phyloP scores from a whole-genome alignment of 2,113 vertebrate genomes.

The Copsychus sechellarum region DNA sequence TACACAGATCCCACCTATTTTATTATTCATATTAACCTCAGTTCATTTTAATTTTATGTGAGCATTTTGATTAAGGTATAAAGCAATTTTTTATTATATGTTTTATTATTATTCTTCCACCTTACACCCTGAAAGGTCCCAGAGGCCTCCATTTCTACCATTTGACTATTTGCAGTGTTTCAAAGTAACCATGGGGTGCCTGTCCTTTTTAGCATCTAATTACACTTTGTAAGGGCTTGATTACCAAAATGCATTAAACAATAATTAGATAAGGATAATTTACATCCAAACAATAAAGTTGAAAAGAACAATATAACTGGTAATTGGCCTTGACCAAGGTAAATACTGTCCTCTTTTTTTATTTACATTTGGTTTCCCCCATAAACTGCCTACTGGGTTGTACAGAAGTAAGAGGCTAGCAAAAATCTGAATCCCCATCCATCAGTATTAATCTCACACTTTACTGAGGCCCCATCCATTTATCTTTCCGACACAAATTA shows the following conservation, averaged over 20 bases:
- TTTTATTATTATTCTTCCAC: neutral
- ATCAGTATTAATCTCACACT: constrained; percentile 87
- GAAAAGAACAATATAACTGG: constrained; percentile 76
- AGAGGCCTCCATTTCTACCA: neutral
- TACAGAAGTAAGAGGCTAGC: constrained; percentile 80
- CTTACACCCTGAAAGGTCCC: neutral
- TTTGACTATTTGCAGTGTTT: constrained; percentile 16
- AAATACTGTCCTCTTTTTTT: constrained; percentile 80
- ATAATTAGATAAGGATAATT: constrained; percentile 79
- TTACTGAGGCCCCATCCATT: constrained; percentile 83
- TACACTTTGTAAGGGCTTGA: constrained; percentile 67
- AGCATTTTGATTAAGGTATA: constrained; percentile 1
- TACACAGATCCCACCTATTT: neutral
- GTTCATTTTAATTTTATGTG: neutral
- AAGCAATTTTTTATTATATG: neutral
- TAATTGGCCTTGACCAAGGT: constrained; percentile 82
- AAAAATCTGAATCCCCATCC: constrained; percentile 84
- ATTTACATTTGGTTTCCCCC: constrained; percentile 81
- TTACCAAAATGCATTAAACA: constrained; percentile 75
- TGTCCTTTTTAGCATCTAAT: constrained; percentile 70
- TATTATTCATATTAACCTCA: neutral
- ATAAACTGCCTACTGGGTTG: constrained; percentile 82
- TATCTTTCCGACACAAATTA: constrained; percentile 99
- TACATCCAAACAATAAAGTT: constrained; percentile 70
- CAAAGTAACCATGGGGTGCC: constrained; percentile 17